Base-by-base conservation (phyloP, 2,888 invertebrate species). In the Dysmachus trigonus region DNA sequence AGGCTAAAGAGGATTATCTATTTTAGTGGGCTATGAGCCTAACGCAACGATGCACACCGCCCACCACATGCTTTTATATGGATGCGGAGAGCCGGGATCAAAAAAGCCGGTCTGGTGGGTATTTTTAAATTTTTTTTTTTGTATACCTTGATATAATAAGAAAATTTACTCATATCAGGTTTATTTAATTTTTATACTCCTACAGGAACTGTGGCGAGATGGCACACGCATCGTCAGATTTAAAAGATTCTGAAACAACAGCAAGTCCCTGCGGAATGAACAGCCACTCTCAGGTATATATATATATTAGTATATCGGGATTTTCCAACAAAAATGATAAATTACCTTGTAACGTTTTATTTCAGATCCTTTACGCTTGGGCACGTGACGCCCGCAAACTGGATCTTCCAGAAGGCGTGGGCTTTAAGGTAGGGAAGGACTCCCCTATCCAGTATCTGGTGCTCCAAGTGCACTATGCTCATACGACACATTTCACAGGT, bases 161-260 rank as follows among this genome's bases (percentile, higher is more conserved):
- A 27, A 47, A 1, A 38, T 15, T 10, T 38, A 77, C 6, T 38
- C 5, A 35, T 77, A 77, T 41, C 18, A 13, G 13, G 86, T 85
- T 33, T 41, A n/a, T n/a, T n/a, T n/a, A n/a, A n/a, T 85, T 51
- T 62, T 85, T 2, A 15, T 53, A 85, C 73, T 10, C 62, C 89
- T 92, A 22, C 89, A 96, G 97, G 98, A 95, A 97, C 91, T 99
- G 99, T 91, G 98, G 99, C 0, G 98, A 98, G 93, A 98, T 98
- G 98, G 92, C 94, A 2, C 92, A 93, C 88, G 47, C 62, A 22
- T 10, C n/a, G 2, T 92, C 92, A 41, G 93, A 94, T 85, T 93
- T 93, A 62, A 88, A 91, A 0, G 90, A 92, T 4, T 93, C 93
- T 89, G 91, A 93, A 87, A 93, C 93, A 87, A 93, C 93, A 0